These are phyloP conservation scores for Antrozous pallidus DNA, from an alignment of 2,797 vertebrate genomes.

Conservation along the genomic window DNA sequence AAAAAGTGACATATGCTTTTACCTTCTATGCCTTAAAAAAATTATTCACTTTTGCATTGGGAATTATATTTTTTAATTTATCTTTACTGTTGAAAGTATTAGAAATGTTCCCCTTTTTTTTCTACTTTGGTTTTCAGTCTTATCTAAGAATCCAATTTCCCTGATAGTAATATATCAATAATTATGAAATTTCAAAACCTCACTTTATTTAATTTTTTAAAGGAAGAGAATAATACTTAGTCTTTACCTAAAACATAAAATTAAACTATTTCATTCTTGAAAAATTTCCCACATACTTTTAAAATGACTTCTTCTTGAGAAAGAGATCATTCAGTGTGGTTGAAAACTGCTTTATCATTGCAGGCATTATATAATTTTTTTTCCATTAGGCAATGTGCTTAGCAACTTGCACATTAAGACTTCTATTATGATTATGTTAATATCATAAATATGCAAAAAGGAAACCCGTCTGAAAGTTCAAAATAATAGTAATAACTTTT, in stretches of 20 bases:
- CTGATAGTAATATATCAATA: not conserved
- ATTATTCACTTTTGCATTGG: not conserved
- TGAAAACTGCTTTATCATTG: slow-evolving; percentile 64
- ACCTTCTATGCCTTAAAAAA: slow-evolving; percentile 22
- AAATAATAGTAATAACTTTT: slow-evolving; percentile 70
- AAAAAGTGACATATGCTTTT: not conserved
- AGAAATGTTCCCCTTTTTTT: not conserved
- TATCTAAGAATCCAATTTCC: slow-evolving; percentile 27
- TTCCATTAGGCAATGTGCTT: slow-evolving; percentile 55
- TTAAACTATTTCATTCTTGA: slow-evolving; percentile 47
- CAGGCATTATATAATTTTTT: slow-evolving; percentile 24
- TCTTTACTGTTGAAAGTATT: no score
- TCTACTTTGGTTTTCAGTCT: not conserved
- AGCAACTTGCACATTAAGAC: slow-evolving; percentile 66
- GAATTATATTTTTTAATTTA: not conserved
- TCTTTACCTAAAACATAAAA: slow-evolving; percentile 51
- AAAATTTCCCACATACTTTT: slow-evolving; percentile 27
- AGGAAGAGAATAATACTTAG: not conserved
- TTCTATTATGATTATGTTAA: slow-evolving; percentile 69
- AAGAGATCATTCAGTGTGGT: slow-evolving; percentile 46
- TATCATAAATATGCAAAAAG: slow-evolving; percentile 73
- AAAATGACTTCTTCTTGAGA: slow-evolving; percentile 53
- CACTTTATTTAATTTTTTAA: slow-evolving; percentile 1
- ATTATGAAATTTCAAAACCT: slow-evolving; percentile 21
- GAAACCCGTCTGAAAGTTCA: slow-evolving; percentile 67